Evolutionary conservation across 2,888 invertebrate genomes (phyloP).

Genomic region (Trisateles emortualis): DNA sequence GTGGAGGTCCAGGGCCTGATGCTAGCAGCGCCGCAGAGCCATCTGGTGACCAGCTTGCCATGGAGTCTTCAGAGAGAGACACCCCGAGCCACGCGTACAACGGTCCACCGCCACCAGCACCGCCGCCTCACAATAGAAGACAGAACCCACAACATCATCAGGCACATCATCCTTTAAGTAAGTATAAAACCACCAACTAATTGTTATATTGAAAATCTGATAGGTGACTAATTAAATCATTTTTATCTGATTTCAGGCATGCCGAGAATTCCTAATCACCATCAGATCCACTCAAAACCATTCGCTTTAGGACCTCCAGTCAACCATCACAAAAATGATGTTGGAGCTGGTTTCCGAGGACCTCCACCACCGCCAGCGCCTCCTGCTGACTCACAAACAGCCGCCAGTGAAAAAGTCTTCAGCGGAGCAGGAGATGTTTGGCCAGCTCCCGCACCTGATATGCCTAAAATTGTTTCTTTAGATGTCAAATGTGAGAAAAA

Average conservation of each 20-base stretch:
- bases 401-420: slow-evolving; percentile 88
- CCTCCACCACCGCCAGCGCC: slow-evolving; percentile 87
- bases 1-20: slow-evolving; percentile 85
- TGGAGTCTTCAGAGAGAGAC: slow-evolving; percentile 90
- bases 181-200: slow-evolving; percentile 20
- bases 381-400: slow-evolving; percentile 82
- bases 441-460: slow-evolving; percentile 95
- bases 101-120: slow-evolving; percentile 86
- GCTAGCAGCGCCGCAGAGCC: slow-evolving; percentile 86
- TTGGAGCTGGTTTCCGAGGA: slow-evolving; percentile 90
- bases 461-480: slow-evolving; percentile 96
- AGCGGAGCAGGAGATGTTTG: slow-evolving; percentile 91
- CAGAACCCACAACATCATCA: slow-evolving; percentile 91
- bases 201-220: not conserved
- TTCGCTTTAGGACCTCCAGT: slow-evolving; percentile 78
- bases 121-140: slow-evolving; percentile 91
- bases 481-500: slow-evolving; percentile 98
- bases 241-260: slow-evolving; percentile 67
- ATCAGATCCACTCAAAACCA: slow-evolving; percentile 82
- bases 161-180: slow-evolving; percentile 79
- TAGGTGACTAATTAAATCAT: slow-evolving; percentile 7
- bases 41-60: slow-evolving; percentile 89
- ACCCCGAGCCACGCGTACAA: slow-evolving; percentile 82
- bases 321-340: slow-evolving; percentile 81
- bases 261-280: slow-evolving; percentile 83